phyloP scores from a whole-genome alignment of 2,888 invertebrate genomes.

The Oligia latruncula region DNA sequence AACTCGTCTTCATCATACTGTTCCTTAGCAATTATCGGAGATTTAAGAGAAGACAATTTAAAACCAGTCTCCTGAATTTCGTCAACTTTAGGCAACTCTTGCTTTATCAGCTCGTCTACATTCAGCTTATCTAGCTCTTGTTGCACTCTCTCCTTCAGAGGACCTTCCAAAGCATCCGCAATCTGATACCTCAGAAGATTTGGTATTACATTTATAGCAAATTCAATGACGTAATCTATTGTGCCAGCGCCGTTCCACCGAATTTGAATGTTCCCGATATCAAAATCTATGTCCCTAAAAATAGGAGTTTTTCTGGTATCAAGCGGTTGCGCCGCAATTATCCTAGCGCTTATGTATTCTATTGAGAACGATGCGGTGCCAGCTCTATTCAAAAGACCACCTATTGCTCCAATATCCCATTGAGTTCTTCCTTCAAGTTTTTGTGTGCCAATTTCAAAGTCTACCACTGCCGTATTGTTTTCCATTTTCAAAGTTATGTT shows the following conservation, averaged over 20 bases:
- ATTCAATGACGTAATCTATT: constrained; percentile 95
- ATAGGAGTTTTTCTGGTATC: constrained; percentile 93
- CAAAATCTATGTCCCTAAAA: constrained; percentile 93
- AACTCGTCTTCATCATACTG: constrained; percentile 85
- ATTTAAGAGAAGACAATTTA: constrained; percentile 82
- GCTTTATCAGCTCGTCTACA: constrained; percentile 93
- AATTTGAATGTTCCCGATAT: constrained; percentile 95
- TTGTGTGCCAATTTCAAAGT: constrained; percentile 94
- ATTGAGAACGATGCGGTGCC: constrained; percentile 94
- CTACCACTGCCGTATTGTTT: constrained; percentile 92
- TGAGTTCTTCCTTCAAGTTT: constrained; percentile 93
- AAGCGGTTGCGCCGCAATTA: constrained; percentile 93
- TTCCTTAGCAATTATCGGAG: constrained; percentile 64
- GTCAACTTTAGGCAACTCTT: constrained; percentile 92
- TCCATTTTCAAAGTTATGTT: constrained; percentile 93
- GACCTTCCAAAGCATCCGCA: constrained; percentile 95
- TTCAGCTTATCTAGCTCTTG: constrained; percentile 93
- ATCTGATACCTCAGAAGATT: constrained; percentile 96
- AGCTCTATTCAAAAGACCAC: constrained; percentile 92
- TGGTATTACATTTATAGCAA: constrained; percentile 94
- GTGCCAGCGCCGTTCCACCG: constrained; percentile 96
- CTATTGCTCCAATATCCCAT: constrained; percentile 93
- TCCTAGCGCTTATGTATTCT: constrained; percentile 93
- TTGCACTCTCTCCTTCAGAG: constrained; percentile 93
- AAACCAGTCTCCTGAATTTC: constrained; percentile 88